A percentile compares a stretch with the other conserved stretches of the same genome.
phyloP scores from a whole-genome alignment of 2,113 vertebrate species.

The Chloroceryle aenea region DNA sequence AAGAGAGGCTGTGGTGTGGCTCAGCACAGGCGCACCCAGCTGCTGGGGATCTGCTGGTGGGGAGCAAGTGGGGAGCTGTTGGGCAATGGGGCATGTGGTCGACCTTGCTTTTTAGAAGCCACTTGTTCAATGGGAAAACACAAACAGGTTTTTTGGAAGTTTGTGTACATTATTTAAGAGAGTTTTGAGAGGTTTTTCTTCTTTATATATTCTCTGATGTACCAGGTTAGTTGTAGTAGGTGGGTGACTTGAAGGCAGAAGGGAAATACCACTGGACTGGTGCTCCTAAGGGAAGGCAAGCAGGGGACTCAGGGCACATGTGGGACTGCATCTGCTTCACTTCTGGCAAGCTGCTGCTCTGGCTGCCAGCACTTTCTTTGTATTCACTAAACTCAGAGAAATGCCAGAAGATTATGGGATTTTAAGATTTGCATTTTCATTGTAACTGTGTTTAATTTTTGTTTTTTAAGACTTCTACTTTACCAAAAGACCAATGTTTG shows the following conservation, averaged over 20 bases:
- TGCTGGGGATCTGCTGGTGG: neutral
- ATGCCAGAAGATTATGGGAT: neutral
- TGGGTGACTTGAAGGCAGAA: neutral
- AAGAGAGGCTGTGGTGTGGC: neutral
- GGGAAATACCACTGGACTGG: neutral
- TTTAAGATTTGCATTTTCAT: neutral
- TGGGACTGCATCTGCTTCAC: neutral
- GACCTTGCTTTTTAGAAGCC: neutral
- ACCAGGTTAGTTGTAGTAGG: neutral
- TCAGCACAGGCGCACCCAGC: neutral
- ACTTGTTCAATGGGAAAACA: neutral
- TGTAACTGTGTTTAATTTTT: neutral
- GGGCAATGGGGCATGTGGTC: fast-evolving
- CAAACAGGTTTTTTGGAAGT: neutral
- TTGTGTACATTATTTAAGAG: neutral
- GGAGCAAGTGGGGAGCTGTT: neutral
- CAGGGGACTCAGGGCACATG: neutral
- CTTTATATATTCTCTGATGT: neutral
- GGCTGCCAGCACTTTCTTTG: neutral
- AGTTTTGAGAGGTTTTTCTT: neutral
- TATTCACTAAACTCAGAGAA: neutral
- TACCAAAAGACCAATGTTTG: neutral
- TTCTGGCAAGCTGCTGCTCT: neutral
- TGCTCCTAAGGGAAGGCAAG: neutral
- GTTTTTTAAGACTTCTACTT: neutral